Conservation (phyloP, 2,113 vertebrate species). For the Limanda limanda region DNA sequence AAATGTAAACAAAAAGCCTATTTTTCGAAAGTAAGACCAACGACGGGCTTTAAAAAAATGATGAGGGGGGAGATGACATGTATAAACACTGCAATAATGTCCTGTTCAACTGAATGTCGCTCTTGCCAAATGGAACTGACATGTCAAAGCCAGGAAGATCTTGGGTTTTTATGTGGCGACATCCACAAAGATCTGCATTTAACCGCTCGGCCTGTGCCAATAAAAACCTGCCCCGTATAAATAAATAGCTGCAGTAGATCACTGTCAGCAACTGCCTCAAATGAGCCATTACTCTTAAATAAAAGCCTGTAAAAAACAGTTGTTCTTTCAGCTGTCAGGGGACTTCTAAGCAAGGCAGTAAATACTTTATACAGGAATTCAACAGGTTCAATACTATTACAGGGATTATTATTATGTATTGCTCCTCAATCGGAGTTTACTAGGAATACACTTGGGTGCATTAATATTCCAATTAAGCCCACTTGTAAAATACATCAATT, state of each 20-base stretch:
- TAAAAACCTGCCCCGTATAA: constrained; percentile 65
- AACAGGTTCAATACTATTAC: constrained; percentile 14
- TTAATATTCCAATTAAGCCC: constrained; percentile 6
- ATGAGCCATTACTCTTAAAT: constrained; percentile 63
- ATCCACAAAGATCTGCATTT: constrained; percentile 55
- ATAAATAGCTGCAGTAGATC: constrained; percentile 67
- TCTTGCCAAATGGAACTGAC: constrained; percentile 59
- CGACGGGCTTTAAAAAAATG: constrained; percentile 25
- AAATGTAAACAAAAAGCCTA: constrained; percentile 52
- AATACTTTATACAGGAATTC: constrained; percentile 39
- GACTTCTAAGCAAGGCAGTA: constrained; percentile 43
- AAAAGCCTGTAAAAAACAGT: constrained; percentile 39
- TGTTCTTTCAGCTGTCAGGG: constrained; percentile 43
- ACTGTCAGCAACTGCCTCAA: constrained; percentile 61
- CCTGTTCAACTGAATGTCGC: constrained; percentile 26
- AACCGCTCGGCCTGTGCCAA: constrained; percentile 41
- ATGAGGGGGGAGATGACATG: constrained; percentile 10
- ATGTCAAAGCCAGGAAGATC: constrained; percentile 58
- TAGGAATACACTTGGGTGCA: constrained; percentile 37
- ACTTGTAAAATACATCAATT: constrained; percentile 9
- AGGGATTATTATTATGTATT: background rate
- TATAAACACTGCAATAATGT: constrained; percentile 45
- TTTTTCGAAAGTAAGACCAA: constrained; percentile 31
- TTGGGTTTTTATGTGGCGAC: constrained; percentile 46
- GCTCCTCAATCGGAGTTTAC: constrained; percentile 23